A percentile compares a stretch with the other conserved stretches of the same genome.
Conservation (phyloP, 2,888 invertebrate species). For the Elegia similella region DNA sequence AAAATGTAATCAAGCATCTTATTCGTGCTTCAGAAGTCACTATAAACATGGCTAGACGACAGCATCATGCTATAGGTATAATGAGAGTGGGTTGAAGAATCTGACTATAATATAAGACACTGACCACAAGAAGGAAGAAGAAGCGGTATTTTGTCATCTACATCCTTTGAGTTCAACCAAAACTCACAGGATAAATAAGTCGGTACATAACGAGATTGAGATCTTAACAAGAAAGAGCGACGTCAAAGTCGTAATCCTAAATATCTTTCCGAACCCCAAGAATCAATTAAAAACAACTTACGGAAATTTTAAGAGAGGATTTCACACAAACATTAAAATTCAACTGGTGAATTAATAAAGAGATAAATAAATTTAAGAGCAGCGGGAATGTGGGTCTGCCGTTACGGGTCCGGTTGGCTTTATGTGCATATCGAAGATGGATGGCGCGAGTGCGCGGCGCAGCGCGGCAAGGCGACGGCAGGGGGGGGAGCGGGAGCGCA, state of each 20-base stretch:
- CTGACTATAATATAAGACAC: too few relatives aligned
- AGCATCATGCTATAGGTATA: too few relatives aligned
- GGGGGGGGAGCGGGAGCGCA: conserved; percentile 31
- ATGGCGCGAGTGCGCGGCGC: conserved; percentile 63
- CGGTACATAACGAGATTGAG: conserved; percentile 4
- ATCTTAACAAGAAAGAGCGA: background rate
- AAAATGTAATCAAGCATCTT: too few relatives aligned
- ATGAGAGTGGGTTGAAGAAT: too few relatives aligned
- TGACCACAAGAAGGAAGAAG: too few relatives aligned
- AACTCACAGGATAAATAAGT: background rate
- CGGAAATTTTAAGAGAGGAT: conserved; percentile 32
- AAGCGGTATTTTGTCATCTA: too few relatives aligned
- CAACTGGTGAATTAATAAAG: conserved; percentile 78
- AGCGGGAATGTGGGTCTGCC: conserved; percentile 78
- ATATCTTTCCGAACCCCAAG: conserved; percentile 5
- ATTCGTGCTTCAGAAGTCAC: too few relatives aligned
- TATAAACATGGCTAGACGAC: too few relatives aligned
- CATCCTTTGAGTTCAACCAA: background rate
- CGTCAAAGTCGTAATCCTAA: conserved; percentile 10
- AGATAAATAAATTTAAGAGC: conserved; percentile 80
- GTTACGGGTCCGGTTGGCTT: conserved; percentile 77
- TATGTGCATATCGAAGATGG: conserved; percentile 81
- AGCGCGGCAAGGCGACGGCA: conserved; percentile 39
- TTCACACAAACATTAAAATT: conserved; percentile 67
- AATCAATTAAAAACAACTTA: conserved; percentile 14